Conservation (phyloP, 2,797 vertebrate genomes). For the Aplochiton taeniatus region DNA sequence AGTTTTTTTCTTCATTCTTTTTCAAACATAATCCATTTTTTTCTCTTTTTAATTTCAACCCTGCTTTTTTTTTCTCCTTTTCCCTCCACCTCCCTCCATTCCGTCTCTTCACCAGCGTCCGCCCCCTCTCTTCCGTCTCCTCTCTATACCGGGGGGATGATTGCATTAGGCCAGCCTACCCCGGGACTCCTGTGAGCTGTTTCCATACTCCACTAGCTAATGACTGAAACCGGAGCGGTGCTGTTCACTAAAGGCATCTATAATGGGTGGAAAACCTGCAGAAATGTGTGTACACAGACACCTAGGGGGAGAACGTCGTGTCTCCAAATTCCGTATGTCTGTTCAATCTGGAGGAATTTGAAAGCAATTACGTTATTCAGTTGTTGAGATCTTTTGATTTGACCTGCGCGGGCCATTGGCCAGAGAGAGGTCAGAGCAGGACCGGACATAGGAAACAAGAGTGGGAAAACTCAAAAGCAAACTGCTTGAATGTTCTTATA, state of each 20-base stretch:
- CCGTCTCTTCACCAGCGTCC: slow-evolving; percentile 14
- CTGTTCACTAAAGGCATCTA: slow-evolving; percentile 62
- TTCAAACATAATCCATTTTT: neutral
- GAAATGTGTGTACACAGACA: slow-evolving; percentile 16
- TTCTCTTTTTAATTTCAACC: neutral
- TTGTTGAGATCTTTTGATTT: too few species aligned
- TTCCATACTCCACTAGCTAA: slow-evolving; percentile 62
- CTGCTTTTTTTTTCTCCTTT: neutral
- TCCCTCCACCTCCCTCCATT: slow-evolving; percentile 16
- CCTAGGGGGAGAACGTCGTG: too few species aligned
- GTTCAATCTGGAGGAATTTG: too few species aligned
- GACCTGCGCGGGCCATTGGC: too few species aligned
- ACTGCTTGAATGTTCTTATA: too few species aligned
- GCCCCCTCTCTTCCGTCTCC: slow-evolving; percentile 1
- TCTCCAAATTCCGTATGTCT: too few species aligned
- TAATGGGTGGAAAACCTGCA: slow-evolving; percentile 41
- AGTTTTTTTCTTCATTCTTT: slow-evolving; percentile 10
- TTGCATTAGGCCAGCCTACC: slow-evolving; percentile 60
- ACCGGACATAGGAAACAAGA: too few species aligned
- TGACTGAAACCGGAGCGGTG: slow-evolving; percentile 68
- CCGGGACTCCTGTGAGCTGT: slow-evolving; percentile 55
- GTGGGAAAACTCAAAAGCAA: too few species aligned
- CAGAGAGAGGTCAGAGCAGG: too few species aligned
- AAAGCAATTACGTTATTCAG: too few species aligned
- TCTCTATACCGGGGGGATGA: slow-evolving; percentile 45